These are phyloP conservation scores for Oeneis ivallda DNA, from an alignment of 2,888 invertebrate species.

Conservation along the genomic window DNA sequence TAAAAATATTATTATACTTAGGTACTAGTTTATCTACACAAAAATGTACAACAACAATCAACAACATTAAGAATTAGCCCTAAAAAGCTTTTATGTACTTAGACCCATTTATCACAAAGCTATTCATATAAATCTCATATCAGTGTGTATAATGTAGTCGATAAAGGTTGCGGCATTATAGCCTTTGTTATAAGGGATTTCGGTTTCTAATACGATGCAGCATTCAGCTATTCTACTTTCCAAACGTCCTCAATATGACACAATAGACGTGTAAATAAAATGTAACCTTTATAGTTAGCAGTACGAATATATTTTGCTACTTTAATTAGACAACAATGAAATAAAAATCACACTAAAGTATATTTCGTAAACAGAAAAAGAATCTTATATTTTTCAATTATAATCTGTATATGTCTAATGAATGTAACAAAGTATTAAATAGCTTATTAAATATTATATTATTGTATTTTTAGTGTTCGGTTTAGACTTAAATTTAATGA, in stretches of 20 bases:
- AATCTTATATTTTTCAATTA: conserved; percentile 25
- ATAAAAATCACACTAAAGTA: conserved; percentile 3
- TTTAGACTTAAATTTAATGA: conserved; percentile 58
- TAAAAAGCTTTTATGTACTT: no score
- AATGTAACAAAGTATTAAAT: conserved; percentile 27
- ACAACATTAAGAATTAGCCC: no score
- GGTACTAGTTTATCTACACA: no score
- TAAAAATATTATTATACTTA: no score
- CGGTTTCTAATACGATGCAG: no score
- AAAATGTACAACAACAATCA: no score
- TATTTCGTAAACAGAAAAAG: conserved; percentile 15
- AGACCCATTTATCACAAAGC: no score
- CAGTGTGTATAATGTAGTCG: no score
- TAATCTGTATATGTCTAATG: conserved; percentile 24
- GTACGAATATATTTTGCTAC: conserved; percentile 31
- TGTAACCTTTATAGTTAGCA: conserved; percentile 23
- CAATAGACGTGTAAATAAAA: conserved; percentile 30
- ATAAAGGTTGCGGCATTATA: no score
- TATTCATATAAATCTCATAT: no score
- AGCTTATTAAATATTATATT: conserved; percentile 15
- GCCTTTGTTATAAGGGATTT: no score
- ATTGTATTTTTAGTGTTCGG: conserved; percentile 38
- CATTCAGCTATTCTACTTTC: conserved; percentile 26
- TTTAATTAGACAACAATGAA: conserved; percentile 28
- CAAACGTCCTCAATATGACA: conserved; percentile 24